Evolutionary conservation across 2,113 vertebrate species (phyloP), one percentile per base, ranked within the genome.

Genomic region (Calyptomena viridis): DNA sequence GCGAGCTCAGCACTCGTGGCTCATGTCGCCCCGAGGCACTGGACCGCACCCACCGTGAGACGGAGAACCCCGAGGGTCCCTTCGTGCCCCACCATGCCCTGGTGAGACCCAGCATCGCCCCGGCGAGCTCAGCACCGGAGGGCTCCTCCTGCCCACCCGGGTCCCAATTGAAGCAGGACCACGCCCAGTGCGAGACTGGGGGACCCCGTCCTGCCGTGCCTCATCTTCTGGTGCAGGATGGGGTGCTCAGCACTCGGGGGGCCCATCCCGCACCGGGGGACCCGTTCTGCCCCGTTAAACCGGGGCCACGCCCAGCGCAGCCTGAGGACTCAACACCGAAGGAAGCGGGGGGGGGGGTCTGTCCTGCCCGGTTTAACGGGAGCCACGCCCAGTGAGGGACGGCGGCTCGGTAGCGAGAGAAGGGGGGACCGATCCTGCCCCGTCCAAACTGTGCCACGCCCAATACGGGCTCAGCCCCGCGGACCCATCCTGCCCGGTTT

Each of bases 181-280:
- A 84, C 80, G 5, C 80, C 72, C 88, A 30, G 28, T 58, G 31
- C 9, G 5, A 49, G 31, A 42, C 30, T 35, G 30, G 28, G 9
- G 37, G 10, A 2, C 2, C 31, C 9, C 47, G 55, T 60, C 35
- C 63, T 62, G 40, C 21, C 24, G 7, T 10, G n/a, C 8, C 24
- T 40, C 40, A 14, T 11, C 8, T 13, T 17, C 49, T 13, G 56
- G n/a, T n/a, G 49, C 11, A 17, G 30, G 42, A 42, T 66, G 42
- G 42, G 58, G 35, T 22, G 11, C 25, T 73, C 31, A 33, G 75
- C 42, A 27, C 14, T 6, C 3, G 21, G 20, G 55, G 40, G 20
- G 2, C 1, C 3, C 31, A 42, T 31, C 17, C 72, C 40, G 0
- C 17, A 42, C 31, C 6, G 13, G 46, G 14, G 24, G 21, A 16